Evolutionary conservation across 1,140 invertebrate species (phyloP).

Genomic region (Arctopsyche grandis): DNA sequence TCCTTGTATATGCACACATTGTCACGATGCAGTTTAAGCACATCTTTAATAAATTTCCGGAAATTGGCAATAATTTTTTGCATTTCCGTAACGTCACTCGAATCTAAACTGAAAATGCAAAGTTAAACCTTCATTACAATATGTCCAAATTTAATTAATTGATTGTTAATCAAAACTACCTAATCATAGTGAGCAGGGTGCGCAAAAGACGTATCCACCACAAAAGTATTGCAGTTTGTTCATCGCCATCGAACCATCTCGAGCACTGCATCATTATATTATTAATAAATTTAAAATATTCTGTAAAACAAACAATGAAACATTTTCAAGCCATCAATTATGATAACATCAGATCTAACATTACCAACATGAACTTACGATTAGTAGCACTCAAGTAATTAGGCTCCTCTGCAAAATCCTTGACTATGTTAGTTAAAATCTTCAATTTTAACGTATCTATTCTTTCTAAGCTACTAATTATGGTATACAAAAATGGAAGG

Average conservation of each 20-base stretch:
- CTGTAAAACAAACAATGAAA: slow-evolving; percentile 40
- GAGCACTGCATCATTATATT: slow-evolving; percentile 47
- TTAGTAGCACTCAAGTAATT: slow-evolving; percentile 37
- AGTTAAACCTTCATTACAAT: background rate
- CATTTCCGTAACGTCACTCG: background rate
- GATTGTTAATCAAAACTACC: background rate
- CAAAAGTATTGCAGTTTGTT: slow-evolving; percentile 49
- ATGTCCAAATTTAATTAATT: background rate
- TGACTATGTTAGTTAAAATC: slow-evolving; percentile 40
- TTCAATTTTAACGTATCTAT: slow-evolving; percentile 42
- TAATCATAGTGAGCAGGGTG: background rate
- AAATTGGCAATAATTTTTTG: background rate
- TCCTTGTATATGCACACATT: slow-evolving; percentile 47
- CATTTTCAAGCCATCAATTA: background rate
- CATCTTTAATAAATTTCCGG: slow-evolving; percentile 46
- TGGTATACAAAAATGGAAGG: slow-evolving; percentile 44
- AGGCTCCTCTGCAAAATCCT: slow-evolving; percentile 51
- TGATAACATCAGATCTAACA: background rate
- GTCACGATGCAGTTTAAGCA: slow-evolving; percentile 44
- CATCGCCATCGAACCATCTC: slow-evolving; percentile 38
- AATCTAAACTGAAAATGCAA: background rate
- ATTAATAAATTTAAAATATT: slow-evolving; percentile 50
- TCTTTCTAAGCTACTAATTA: slow-evolving; percentile 30
- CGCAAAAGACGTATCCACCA: slow-evolving; percentile 50
- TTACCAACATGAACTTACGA: slow-evolving; percentile 6